These are phyloP conservation scores for Ophonus ardosiacus DNA, from an alignment of 2,888 invertebrate species.

Conservation along the genomic window DNA sequence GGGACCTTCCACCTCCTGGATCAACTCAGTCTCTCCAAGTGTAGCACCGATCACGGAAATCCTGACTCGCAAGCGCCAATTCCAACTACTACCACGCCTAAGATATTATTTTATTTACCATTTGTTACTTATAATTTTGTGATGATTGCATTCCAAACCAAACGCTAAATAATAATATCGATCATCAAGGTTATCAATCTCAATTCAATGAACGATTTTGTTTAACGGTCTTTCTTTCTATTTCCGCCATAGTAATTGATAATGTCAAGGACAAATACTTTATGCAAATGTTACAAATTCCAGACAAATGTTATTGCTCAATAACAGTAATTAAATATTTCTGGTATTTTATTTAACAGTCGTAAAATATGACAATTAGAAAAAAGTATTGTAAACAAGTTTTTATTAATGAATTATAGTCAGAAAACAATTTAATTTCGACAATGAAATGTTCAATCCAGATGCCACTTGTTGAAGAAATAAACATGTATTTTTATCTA, in stretches of 20 bases:
- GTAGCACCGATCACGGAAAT: no score
- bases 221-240: constrained; percentile 11
- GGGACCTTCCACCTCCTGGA: no score
- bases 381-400: not conserved
- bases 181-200: constrained; percentile 12
- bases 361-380: not conserved
- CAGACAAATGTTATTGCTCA: not conserved
- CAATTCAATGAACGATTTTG: constrained; percentile 8
- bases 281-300: constrained; percentile 30
- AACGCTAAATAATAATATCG: no score
- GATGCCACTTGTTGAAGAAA: not conserved
- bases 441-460: not conserved
- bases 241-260: constrained; percentile 22
- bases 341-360: not conserved
- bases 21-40: no score
- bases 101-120: no score
- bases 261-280: constrained; percentile 29
- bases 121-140: no score
- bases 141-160: no score
- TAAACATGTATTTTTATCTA: not conserved
- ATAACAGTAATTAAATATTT: not conserved
- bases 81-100: no score
- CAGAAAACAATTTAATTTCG: not conserved
- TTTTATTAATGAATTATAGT: not conserved
- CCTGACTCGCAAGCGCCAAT: no score